Base-by-base conservation (phyloP, 2,797 vertebrate genomes). In the Emys orbicularis region DNA sequence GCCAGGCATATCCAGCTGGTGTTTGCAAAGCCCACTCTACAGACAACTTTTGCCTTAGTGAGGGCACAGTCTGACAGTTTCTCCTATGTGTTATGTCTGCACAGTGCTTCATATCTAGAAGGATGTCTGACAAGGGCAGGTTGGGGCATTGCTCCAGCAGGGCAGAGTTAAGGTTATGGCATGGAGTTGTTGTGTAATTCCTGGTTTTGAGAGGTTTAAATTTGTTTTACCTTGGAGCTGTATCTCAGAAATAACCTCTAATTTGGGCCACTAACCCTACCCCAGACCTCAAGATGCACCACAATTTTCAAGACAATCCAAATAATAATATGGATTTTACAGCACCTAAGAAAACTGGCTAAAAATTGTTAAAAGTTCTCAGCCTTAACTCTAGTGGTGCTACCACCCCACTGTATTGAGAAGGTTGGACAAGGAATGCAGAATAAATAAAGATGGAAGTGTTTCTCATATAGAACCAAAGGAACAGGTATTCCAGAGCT, bases 291-390 rank as follows among this genome's bases (percentile, higher is more conserved):
- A 1, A 53, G 25, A n/a, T 41, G 49, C 25, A 84, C 25, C 31
- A 41, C 52, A 5, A 0, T 31, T 18, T 34, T 1, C 52, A 16
- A 72, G n/a, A 6, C 4, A 0, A 21, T 54, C 6, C 8, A 2
- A 21, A 5, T 37, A 34, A 9, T 61, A 31, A 8, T 0, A 1
- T 18, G 4, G 4, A 0, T 4, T 57, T 1, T 2, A 1, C 37
- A 27, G 29, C 53, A 1, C n/a, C 0, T 0, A 23, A 54, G 1
- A 4, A 12, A 56, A 5, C 23, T 77, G 44, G 27, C 25, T 77
- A 77, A 49, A 37, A 74, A 74, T 31, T 61, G 13, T 61, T 61
- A 61, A 31, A 61, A 61, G 57, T 31, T 34, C 57, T 61, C 29
- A 31, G 27, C 57, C 57, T 61, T 61, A 50, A 50, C 50, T 50